These are phyloP conservation scores for Drosophila testacea DNA, from an alignment of 2,888 invertebrate genomes.

Conservation along the genomic window DNA sequence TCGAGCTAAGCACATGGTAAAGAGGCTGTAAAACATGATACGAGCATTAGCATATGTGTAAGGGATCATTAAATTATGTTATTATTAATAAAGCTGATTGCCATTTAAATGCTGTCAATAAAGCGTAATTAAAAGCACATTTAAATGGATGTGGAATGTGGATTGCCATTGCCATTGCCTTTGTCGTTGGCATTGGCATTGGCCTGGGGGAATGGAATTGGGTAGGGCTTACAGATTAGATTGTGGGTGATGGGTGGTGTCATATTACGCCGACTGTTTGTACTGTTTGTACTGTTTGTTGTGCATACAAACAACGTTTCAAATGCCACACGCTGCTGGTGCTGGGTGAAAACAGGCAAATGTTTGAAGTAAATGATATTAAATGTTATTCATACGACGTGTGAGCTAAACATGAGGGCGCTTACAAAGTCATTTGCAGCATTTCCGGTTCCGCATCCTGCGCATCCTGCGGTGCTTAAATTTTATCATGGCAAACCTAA, in stretches of 20 bases:
- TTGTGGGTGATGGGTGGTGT: slow-evolving; percentile 9
- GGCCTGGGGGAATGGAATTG: not conserved
- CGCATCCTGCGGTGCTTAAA: slow-evolving; percentile 47
- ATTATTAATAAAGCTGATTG: slow-evolving; percentile 57
- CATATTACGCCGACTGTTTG: slow-evolving; percentile 22
- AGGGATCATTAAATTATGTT: slow-evolving; percentile 32
- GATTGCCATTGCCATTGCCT: not conserved
- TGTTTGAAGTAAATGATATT: slow-evolving; percentile 63
- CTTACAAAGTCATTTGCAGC: slow-evolving; percentile 43
- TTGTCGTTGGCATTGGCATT: not conserved
- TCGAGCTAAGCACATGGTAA: not conserved
- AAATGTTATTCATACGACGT: slow-evolving; percentile 65
- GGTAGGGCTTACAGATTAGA: not conserved
- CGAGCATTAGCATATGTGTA: not conserved
- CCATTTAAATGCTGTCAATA: slow-evolving; percentile 56
- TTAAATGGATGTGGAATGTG: slow-evolving; percentile 20
- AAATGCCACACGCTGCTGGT: slow-evolving; percentile 23
- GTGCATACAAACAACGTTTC: slow-evolving; percentile 19
- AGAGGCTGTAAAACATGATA: slow-evolving; percentile 4
- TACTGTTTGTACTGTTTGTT: slow-evolving; percentile 25
- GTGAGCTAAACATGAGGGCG: slow-evolving; percentile 36
- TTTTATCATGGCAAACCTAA: slow-evolving; percentile 45
- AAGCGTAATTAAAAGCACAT: slow-evolving; percentile 54
- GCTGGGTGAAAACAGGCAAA: slow-evolving; percentile 8
- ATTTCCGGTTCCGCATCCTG: slow-evolving; percentile 40